These are phyloP conservation scores for Aleiodes alternator DNA, from an alignment of 2,888 invertebrate genomes.

Conservation along the genomic window DNA sequence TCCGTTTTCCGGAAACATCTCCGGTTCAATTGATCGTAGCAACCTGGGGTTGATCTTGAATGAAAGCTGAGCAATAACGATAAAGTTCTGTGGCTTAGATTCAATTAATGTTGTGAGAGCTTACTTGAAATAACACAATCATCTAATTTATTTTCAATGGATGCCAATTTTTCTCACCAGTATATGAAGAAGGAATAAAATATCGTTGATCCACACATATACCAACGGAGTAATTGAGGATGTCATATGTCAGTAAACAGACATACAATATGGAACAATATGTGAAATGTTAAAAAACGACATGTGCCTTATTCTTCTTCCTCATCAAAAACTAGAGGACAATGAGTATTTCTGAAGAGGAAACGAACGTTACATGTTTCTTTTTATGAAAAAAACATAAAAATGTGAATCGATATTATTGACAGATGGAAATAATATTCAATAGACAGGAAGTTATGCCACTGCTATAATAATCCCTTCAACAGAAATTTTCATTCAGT, in stretches of 20 bases:
- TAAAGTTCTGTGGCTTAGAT: too few species aligned
- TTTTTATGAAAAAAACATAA: background rate
- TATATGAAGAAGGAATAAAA: background rate
- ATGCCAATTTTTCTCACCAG: background rate
- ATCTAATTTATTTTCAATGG: too few species aligned
- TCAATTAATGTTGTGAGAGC: too few species aligned
- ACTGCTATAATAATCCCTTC: constrained; percentile 10
- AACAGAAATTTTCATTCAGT: background rate
- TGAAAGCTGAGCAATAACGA: too few species aligned
- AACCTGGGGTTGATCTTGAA: too few species aligned
- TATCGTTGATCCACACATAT: constrained; percentile 30
- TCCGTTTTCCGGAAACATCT: too few species aligned
- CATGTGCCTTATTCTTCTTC: constrained; percentile 22
- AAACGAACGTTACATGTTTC: constrained; percentile 18
- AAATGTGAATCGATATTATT: constrained; percentile 33
- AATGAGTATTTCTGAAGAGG: constrained; percentile 16
- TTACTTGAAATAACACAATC: background rate
- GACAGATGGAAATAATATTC: constrained; percentile 37
- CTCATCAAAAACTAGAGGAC: constrained; percentile 5
- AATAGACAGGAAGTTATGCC: constrained; percentile 33
- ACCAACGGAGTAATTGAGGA: constrained; percentile 42
- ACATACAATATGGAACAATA: constrained; percentile 5
- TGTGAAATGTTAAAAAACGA: constrained; percentile 32
- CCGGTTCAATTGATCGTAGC: too few species aligned
- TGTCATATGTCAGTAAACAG: constrained; percentile 44